A percentile compares a stretch with the other conserved stretches of the same genome.
These are phyloP conservation scores for Chrysodeixis includens DNA, from an alignment of 2,888 invertebrate genomes.

Conservation along the genomic window DNA sequence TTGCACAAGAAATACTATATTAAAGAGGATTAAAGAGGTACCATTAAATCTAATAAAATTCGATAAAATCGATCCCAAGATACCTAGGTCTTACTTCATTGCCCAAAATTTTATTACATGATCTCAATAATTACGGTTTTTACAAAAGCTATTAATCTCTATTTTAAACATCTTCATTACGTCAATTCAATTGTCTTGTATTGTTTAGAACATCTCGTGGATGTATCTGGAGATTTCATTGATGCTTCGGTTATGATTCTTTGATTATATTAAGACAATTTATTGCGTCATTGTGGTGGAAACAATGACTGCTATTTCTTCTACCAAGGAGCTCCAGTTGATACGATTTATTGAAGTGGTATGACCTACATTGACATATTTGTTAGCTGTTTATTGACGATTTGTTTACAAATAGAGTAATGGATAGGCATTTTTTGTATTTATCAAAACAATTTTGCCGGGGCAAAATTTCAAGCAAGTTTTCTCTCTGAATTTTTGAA, in stretches of 20 bases:
- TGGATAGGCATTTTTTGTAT: no score
- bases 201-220: not conserved
- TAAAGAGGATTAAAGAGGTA: no score
- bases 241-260: conserved; percentile 2
- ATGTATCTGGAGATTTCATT: conserved; percentile 5
- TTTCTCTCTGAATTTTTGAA: no score
- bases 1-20: no score
- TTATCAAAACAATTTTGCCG: no score
- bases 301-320: not conserved
- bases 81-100: no score
- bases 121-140: not conserved
- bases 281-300: conserved; percentile 3
- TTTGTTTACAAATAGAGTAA: no score
- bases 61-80: no score
- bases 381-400: not conserved
- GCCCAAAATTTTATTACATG: no score
- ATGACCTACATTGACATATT: not conserved
- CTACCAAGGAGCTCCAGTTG: not conserved
- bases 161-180: not conserved
- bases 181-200: conserved; percentile 7
- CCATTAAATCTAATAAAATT: no score
- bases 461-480: no score
- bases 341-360: not conserved
- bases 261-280: conserved; percentile 12
- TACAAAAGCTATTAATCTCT: not conserved